Conservation (phyloP, 1,140 invertebrate species). For the Ceratitis capitata region DNA sequence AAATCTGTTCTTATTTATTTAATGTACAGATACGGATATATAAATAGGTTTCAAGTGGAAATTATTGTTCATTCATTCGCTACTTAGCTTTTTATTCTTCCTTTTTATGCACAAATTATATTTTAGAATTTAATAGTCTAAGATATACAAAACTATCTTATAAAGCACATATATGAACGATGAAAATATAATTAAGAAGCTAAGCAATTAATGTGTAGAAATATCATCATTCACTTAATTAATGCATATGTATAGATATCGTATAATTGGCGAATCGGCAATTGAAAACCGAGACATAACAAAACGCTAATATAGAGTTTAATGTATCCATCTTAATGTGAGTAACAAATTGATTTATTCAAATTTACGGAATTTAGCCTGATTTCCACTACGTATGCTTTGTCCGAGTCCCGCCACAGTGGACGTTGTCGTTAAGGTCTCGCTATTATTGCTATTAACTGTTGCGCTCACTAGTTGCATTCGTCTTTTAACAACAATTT, state of each 20-base stretch:
- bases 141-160: slow-evolving; percentile 28
- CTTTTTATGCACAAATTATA: not conserved
- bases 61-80: not conserved
- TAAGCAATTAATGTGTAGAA: not conserved
- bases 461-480: slow-evolving; percentile 45
- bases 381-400: slow-evolving; percentile 50
- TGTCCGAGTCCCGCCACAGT: slow-evolving; percentile 46
- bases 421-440: slow-evolving; percentile 42
- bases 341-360: not conserved
- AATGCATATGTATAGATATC: slow-evolving; percentile 2
- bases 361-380: slow-evolving; percentile 29
- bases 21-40: not conserved
- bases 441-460: slow-evolving; percentile 46
- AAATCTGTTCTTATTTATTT: not conserved
- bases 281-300: not conserved
- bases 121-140: not conserved
- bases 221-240: not conserved
- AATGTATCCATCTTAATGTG: not conserved
- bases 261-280: not conserved
- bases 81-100: not conserved
- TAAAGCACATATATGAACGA: slow-evolving; percentile 12
- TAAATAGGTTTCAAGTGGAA: not conserved
- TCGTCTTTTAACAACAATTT: slow-evolving; percentile 56
- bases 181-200: not conserved
- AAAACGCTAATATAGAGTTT: slow-evolving; percentile 11